Evolutionary conservation across 2,797 vertebrate species (phyloP), one percentile per base, ranked within the genome.

Genomic region (Scleropages formosus): DNA sequence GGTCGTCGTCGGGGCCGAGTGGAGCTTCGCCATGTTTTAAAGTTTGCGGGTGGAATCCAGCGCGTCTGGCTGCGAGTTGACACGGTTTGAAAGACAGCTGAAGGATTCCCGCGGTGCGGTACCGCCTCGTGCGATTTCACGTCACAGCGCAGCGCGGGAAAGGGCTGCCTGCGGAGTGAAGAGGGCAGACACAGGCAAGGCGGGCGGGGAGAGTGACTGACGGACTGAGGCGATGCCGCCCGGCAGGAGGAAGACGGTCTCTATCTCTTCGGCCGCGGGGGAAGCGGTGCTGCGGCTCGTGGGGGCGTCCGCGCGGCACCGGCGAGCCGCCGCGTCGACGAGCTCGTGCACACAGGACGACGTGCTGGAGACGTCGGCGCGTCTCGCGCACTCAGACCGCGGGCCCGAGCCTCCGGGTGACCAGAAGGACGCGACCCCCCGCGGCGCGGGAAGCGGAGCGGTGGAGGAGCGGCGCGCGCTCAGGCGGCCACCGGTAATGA

Each of bases 1-100:
- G 95, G 95, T 95, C 95, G 93, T 94, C 93, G 97, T 97, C 96
- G 96, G n/a, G n/a, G n/a, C n/a, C n/a, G n/a, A n/a, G n/a, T 97
- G 96, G 94, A 97, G 6, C 6, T 39, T 31, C 6, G 96, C 95
- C 96, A 98, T 97, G 96, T 93, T 97, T 94, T 39, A 39, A 39
- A 39, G 31, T 39, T 39, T 39, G 2, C 6, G 31, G 2, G 2
- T 39, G n/a, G n/a, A 39, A 39, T 39, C 2, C 6, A 39, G 6
- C 31, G 39, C 31, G 31, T 6, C 31, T 31, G 31, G 6, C 2
- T 6, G 2, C 6, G 39, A 39, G 31, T 39, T 39, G 6, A 39
- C 31, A 31, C 31, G 31, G 6, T 31, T 6, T 31, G 2, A 39
- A 31, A 6, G 31, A 31, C 31, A 2, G 31, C 39, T 31, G 31